Evolutionary conservation across 2,797 vertebrate genomes (phyloP).

Genomic region (Synanceia verrucosa): DNA sequence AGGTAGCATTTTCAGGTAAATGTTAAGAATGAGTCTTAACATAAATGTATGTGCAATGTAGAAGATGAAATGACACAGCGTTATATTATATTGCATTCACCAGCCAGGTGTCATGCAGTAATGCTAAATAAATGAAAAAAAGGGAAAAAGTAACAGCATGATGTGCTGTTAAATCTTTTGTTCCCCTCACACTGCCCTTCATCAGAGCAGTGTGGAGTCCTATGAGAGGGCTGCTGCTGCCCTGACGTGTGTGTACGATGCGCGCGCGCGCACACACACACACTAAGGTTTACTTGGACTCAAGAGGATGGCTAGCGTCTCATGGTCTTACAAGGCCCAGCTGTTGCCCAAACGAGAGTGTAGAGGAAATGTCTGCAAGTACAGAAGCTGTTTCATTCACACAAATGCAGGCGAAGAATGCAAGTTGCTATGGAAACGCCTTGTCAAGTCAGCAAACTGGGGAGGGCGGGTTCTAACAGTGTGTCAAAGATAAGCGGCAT

Average conservation of each 20-base stretch:
- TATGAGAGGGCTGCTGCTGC: conserved; percentile 40
- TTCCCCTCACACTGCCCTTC: conserved; percentile 28
- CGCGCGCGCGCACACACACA: not conserved
- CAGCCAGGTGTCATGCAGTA: not conserved
- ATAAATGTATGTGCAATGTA: not conserved
- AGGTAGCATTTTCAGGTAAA: not conserved
- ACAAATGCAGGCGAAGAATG: conserved; percentile 20
- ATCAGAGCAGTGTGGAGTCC: conserved; percentile 12
- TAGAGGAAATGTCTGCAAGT: conserved; percentile 28
- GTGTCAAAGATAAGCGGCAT: conserved; percentile 53
- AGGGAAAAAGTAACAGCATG: not conserved
- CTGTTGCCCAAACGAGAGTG: conserved; percentile 27
- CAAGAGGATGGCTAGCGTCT: conserved; percentile 8
- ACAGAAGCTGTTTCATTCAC: conserved; percentile 9
- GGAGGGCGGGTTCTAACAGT: conserved; percentile 25
- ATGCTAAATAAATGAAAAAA: conserved; percentile 1
- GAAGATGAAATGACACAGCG: not conserved
- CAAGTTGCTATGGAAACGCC: conserved; percentile 65
- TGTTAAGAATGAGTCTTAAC: not conserved
- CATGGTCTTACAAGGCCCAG: conserved; percentile 22
- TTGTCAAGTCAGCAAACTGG: conserved; percentile 63
- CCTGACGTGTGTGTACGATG: conserved; percentile 20
- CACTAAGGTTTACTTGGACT: conserved; percentile 5
- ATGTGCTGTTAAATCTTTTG: conserved; percentile 32
- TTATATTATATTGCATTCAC: not conserved